Evolutionary conservation across 2,797 vertebrate genomes (phyloP).

Genomic region (Pipistrellus pygmaeus): DNA sequence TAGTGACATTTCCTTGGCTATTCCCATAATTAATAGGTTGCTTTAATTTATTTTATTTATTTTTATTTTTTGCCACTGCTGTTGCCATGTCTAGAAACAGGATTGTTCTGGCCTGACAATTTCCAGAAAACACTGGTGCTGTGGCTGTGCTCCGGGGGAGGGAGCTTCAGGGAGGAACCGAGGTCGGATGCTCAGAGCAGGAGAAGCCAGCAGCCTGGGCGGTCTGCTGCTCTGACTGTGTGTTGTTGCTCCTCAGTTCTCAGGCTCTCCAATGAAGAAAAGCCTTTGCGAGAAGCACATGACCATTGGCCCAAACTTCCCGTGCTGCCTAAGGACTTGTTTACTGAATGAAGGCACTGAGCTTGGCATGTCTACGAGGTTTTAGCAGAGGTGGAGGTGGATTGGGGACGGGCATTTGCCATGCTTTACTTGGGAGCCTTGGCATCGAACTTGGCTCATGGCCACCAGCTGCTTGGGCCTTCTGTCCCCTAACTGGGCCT

Average conservation of each 20-base stretch:
- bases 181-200: neutral
- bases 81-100: constrained; percentile 26
- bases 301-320: neutral
- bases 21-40: constrained; percentile 36
- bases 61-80: neutral
- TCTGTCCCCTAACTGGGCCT: neutral
- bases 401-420: neutral
- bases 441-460: neutral
- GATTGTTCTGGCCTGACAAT: neutral
- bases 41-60: neutral
- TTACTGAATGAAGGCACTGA: neutral
- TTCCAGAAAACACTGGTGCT: constrained; percentile 1
- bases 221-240: neutral
- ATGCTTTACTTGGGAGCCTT: neutral
- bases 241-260: neutral
- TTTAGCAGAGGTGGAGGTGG: neutral
- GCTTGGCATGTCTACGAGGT: neutral
- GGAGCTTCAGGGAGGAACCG: neutral
- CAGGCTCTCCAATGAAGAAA: neutral
- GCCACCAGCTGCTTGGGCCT: neutral
- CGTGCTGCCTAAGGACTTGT: neutral
- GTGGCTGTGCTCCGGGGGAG: neutral
- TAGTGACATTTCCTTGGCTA: constrained; percentile 1
- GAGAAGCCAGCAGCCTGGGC: neutral
- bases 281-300: neutral